Conservation (phyloP, 2,888 invertebrate genomes). For the Hoplodrina ambigua region DNA sequence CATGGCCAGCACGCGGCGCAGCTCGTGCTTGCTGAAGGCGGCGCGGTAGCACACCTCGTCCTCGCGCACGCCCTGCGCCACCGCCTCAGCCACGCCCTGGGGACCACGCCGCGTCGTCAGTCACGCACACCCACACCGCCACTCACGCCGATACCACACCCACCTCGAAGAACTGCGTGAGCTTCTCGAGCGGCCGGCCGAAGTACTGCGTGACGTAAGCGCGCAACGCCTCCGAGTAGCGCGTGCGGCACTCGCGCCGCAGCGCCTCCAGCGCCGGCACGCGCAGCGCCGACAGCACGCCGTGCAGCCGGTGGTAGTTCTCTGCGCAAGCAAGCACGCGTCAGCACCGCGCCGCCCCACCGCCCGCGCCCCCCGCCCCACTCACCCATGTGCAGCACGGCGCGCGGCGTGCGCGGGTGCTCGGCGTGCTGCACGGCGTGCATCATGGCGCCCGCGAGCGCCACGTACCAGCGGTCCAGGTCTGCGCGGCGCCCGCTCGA, state of each 20-base stretch:
- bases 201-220: constrained; percentile 98
- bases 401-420: constrained; percentile 94
- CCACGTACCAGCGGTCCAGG: constrained; percentile 97
- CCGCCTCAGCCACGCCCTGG: constrained; percentile 96
- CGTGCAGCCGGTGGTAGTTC: constrained; percentile 98
- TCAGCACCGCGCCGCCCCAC: constrained; percentile 4
- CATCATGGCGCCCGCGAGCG: constrained; percentile 95
- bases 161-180: constrained; percentile 97
- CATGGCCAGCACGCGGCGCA: constrained; percentile 97
- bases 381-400: constrained; percentile 64
- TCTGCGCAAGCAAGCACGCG: constrained; percentile 75
- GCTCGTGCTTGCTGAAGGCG: constrained; percentile 98
- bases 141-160: background rate
- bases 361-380: constrained; percentile 8
- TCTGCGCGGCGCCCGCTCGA: constrained; percentile 92
- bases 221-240: constrained; percentile 96
- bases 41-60: constrained; percentile 99
- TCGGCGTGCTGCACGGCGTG: constrained; percentile 92
- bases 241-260: constrained; percentile 96
- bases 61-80: constrained; percentile 98
- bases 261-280: constrained; percentile 96
- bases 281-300: constrained; percentile 96
- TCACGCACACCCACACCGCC: background rate
- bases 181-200: constrained; percentile 92
- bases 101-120: background rate